Conservation (phyloP, 2,888 invertebrate species). For the Mimumesa dahlbomi region DNA sequence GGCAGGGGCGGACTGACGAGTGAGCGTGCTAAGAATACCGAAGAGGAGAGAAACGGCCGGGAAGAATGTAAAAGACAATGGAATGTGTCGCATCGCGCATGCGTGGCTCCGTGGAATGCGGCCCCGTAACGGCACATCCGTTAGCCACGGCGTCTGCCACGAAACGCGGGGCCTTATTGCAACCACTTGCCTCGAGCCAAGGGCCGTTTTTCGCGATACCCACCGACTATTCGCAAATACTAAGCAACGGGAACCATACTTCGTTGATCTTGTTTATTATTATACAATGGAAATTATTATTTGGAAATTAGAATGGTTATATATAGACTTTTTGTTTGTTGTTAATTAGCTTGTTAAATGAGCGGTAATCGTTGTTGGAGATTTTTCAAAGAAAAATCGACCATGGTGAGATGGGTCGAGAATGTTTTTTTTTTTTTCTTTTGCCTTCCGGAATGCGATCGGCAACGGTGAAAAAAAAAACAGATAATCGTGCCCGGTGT, state of each 20-base stretch:
- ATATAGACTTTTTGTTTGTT: too few relatives aligned
- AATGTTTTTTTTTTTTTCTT: neutral
- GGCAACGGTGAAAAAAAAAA: neutral
- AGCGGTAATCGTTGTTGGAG: too few relatives aligned
- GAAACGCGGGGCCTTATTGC: conserved; percentile 65
- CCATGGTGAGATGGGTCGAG: neutral
- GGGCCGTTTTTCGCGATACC: conserved; percentile 24
- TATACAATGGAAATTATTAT: too few relatives aligned
- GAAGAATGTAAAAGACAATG: conserved; percentile 78
- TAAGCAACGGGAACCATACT: too few relatives aligned
- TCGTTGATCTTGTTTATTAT: too few relatives aligned
- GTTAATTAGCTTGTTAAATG: too few relatives aligned
- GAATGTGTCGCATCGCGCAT: conserved; percentile 79
- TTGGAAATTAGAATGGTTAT: too few relatives aligned
- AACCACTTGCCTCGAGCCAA: conserved; percentile 29
- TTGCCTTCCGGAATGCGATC: conserved; percentile 1
- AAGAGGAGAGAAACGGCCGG: conserved; percentile 65
- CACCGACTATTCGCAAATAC: too few relatives aligned
- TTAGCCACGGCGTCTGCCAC: conserved; percentile 75
- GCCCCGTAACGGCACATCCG: conserved; percentile 79
- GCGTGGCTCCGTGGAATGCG: conserved; percentile 78
- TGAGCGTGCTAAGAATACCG: conserved; percentile 70
- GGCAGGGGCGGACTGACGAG: conserved; percentile 61
- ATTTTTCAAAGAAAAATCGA: too few relatives aligned
- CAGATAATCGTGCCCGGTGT: conserved; percentile 2